Base-by-base conservation (phyloP, 2,797 vertebrate genomes). In the Lycodopsis pacificus region DNA sequence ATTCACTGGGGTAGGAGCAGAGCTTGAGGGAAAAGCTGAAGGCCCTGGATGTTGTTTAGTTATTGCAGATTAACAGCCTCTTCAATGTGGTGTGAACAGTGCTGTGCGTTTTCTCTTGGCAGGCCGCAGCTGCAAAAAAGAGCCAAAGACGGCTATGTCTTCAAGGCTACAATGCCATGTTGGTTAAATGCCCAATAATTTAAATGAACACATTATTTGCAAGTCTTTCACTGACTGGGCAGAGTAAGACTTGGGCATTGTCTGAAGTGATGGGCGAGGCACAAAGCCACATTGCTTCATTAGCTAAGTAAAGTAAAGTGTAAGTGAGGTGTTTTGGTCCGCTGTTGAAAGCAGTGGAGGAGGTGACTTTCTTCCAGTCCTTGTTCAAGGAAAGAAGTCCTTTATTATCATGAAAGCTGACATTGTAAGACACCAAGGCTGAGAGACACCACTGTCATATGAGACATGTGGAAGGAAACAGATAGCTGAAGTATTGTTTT, bases 111-210 rank as follows among this genome's bases (percentile, higher is more conserved):
- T 70, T 44, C 73, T 73, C 65, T 84, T 79, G 73, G 79, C 79
- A 78, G 56, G 62, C 40, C 11, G 48, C 62, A 71, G 56, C 64
- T 70, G 72, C 65, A 54, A 67, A 32, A 49, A 49, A 44, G 19
- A 63, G 40, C 72, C 46, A 62, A 71, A 66, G 49, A 85, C 71
- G 79, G 80, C 65, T 53, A 63, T 65, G 53, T 84, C 80, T 81
- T 77, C 77, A 86, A 85, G 73, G 34, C 62, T 34, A 38, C 13
- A 13, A 25, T 57, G 73, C 30, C 66, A 80, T 73, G 74, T 42
- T 83, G 80, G 34, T 62, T 36, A 32, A 75, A 76, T 30, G 84
- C 40, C 54, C 49, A 53, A 38, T 48, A 53, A 76, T 75, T 65
- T 36, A 40, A 61, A 40, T 34, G 56, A 69, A 77, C 49, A 59